These are phyloP conservation scores for Pseudotriccus pelzelni DNA, from an alignment of 2,797 vertebrate genomes.

Conservation along the genomic window DNA sequence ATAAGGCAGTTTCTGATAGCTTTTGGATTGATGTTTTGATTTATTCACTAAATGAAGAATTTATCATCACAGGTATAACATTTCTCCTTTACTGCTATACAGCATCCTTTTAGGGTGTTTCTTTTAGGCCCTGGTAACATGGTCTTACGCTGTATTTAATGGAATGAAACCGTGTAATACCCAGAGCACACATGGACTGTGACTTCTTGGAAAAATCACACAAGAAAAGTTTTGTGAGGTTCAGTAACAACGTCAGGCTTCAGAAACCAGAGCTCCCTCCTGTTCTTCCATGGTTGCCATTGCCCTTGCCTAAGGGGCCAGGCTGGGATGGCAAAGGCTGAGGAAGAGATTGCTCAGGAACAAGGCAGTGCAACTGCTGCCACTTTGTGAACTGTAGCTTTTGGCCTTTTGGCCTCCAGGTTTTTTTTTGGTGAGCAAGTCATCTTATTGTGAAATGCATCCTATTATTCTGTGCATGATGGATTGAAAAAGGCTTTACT, in stretches of 20 bases:
- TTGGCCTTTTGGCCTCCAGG: constrained; percentile 25
- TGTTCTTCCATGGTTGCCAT: neutral
- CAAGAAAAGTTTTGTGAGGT: neutral
- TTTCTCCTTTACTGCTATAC: neutral
- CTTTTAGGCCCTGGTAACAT: neutral
- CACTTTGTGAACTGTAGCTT: constrained; percentile 4
- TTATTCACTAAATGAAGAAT: neutral
- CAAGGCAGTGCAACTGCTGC: neutral
- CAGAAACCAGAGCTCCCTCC: neutral
- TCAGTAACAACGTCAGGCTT: neutral
- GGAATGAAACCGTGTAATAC: neutral
- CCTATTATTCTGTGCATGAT: constrained; percentile 43
- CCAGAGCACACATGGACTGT: neutral
- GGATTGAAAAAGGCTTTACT: constrained; percentile 59
- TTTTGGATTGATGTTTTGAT: neutral
- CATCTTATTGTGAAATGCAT: constrained; percentile 44
- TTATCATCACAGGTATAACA: neutral
- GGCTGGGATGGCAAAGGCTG: neutral
- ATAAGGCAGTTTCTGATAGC: neutral
- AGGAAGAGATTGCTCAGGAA: neutral
- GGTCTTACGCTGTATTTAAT: neutral
- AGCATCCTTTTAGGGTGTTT: neutral
- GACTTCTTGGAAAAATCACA: neutral
- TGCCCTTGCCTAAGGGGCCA: neutral
- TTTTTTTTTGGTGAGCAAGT: constrained; percentile 46